A percentile compares a stretch with the other conserved stretches of the same genome.
These are phyloP conservation scores for Ephestia elutella DNA, from an alignment of 1,140 invertebrate species.

Conservation along the genomic window DNA sequence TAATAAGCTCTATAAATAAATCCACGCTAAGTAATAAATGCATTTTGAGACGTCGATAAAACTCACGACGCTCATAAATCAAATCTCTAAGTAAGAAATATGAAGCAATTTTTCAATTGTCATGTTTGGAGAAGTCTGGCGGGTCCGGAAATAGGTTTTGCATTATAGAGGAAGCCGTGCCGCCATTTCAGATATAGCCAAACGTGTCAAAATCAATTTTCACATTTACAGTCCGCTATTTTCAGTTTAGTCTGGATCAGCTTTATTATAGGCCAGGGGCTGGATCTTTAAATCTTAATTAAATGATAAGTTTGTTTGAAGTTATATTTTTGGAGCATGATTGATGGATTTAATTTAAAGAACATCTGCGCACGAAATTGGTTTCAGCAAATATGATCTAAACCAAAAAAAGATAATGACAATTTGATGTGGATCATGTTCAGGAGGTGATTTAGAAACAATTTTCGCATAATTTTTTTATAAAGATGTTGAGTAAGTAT, in stretches of 20 bases:
- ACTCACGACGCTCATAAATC: constrained; percentile 16
- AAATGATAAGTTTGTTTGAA: too few relatives aligned
- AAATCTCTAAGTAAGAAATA: constrained; percentile 16
- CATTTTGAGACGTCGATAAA: neutral
- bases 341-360: too few relatives aligned
- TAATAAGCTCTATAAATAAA: neutral
- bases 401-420: too few relatives aligned
- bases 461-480: too few relatives aligned
- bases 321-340: too few relatives aligned
- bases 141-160: constrained; percentile 53
- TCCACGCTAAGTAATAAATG: neutral
- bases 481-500: too few relatives aligned
- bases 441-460: too few relatives aligned
- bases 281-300: neutral
- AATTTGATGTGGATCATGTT: too few relatives aligned
- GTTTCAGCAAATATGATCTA: too few relatives aligned
- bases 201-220: constrained; percentile 65
- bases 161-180: constrained; percentile 49
- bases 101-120: constrained; percentile 43
- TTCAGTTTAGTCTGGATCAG: constrained; percentile 41
- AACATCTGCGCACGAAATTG: too few relatives aligned
- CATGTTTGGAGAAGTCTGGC: constrained; percentile 44
- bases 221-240: constrained; percentile 62
- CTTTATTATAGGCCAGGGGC: constrained; percentile 5
- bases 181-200: constrained; percentile 44